Conservation (phyloP, 2,888 invertebrate species). For the Polia nebulosa region DNA sequence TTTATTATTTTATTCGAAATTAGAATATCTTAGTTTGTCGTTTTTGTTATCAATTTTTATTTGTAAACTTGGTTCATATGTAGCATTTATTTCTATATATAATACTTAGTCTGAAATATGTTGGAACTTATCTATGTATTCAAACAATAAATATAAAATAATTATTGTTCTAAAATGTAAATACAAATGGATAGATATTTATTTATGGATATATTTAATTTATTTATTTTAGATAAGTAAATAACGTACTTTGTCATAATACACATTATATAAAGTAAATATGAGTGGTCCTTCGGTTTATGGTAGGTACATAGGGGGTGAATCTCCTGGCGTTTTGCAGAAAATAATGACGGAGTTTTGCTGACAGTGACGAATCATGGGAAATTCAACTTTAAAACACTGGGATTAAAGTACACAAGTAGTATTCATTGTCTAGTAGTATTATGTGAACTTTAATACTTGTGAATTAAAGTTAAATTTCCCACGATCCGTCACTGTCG, state of each 20-base stretch:
- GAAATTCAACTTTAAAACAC: no score
- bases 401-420: no score
- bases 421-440: no score
- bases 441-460: no score
- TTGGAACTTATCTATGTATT: background rate
- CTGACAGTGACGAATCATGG: no score
- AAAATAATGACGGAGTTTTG: no score
- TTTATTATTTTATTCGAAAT: conserved; percentile 2
- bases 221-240: background rate
- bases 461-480: no score
- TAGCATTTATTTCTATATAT: background rate
- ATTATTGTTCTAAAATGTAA: background rate
- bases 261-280: background rate
- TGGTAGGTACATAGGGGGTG: background rate
- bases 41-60: conserved; percentile 8
- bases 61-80: conserved; percentile 6
- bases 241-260: background rate
- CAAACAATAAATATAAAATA: background rate
- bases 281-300: background rate
- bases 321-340: no score
- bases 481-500: no score
- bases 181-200: conserved; percentile 3
- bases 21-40: background rate
- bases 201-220: background rate
- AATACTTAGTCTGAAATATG: background rate